Evolutionary conservation across 2,113 vertebrate genomes (phyloP).

Genomic region (Anguilla rostrata): DNA sequence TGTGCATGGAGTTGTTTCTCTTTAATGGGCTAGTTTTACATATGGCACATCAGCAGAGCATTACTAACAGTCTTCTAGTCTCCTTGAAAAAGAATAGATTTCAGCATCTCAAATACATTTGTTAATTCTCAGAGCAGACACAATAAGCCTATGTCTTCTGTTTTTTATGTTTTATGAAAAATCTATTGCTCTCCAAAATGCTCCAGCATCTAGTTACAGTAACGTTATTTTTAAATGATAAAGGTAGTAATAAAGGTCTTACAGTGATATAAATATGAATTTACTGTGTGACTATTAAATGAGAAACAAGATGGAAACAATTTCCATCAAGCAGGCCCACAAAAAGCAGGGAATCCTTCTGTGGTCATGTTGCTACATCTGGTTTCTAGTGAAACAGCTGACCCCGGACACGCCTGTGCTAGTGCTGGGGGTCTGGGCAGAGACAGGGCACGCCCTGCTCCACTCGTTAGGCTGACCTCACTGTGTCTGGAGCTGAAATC

Average conservation of each 20-base stretch:
- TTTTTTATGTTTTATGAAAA: no score
- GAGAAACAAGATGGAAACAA: neutral
- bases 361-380: neutral
- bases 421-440: neutral
- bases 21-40: conserved; percentile 7
- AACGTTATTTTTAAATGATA: neutral
- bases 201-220: neutral
- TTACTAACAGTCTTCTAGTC: neutral
- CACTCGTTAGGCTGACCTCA: neutral
- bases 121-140: no score
- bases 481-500: neutral
- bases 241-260: neutral
- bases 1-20: neutral
- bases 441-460: neutral
- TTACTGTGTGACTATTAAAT: neutral
- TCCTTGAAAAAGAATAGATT: neutral
- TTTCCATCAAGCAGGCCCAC: neutral
- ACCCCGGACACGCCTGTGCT: neutral
- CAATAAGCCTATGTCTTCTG: no score
- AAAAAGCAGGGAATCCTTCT: neutral
- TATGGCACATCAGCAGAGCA: neutral
- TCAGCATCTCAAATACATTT: no score
- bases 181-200: neutral
- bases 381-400: neutral
- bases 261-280: neutral